Conservation (phyloP, 2,113 vertebrate genomes). For the Ctenomys sociabilis region DNA sequence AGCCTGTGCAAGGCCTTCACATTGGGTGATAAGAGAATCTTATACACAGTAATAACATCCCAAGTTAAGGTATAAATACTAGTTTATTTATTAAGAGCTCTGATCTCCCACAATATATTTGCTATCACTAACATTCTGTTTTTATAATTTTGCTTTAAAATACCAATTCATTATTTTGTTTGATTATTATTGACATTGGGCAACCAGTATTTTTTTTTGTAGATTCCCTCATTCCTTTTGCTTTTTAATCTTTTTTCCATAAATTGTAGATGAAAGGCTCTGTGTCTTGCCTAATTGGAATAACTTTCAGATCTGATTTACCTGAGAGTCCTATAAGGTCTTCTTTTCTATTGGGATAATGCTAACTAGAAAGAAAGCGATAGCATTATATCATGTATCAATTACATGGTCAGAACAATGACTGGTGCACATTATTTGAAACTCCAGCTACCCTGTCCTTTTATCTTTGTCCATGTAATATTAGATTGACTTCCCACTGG, state of each 20-base stretch:
- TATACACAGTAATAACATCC: not conserved
- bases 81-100: not conserved
- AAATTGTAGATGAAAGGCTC: not conserved
- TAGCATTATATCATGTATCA: not conserved
- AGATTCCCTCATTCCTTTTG: not conserved
- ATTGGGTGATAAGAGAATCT: not conserved
- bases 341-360: not conserved
- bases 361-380: not conserved
- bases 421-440: not conserved
- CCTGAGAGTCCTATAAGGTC: not conserved
- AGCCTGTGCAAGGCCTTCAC: not conserved
- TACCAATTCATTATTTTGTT: not conserved
- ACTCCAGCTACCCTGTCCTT: not conserved
- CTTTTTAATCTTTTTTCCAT: not conserved
- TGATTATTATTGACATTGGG: not conserved
- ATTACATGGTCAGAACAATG: not conserved
- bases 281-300: not conserved
- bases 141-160: constrained; percentile 45
- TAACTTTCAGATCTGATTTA: not conserved
- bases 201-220: constrained; percentile 10
- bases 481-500: not conserved
- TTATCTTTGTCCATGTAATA: not conserved
- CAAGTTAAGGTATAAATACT: not conserved
- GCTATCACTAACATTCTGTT: not conserved
- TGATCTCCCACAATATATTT: not conserved